Base-by-base conservation (phyloP, 2,888 invertebrate genomes). In the Pseudococcus jackbeardsleyi region DNA sequence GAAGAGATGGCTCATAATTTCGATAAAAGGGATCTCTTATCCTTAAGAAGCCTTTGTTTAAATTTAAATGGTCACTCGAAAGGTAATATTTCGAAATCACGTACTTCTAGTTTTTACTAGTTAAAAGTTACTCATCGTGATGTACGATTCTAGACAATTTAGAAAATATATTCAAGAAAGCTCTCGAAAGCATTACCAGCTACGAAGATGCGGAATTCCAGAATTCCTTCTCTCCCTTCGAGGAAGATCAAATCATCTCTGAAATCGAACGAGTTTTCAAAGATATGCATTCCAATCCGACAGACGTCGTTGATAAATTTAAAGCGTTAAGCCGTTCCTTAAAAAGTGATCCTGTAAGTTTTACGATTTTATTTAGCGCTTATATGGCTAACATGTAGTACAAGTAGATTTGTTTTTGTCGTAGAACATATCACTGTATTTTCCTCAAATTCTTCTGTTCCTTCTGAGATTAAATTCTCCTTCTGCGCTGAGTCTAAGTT, bases 181-280 rank as follows among this genome's bases (percentile, higher is more conserved):
- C 26, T n/a, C n/a, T 87, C 0, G 33, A 54, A 33, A 54, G 54
- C 39, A 8, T 79, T 7, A 26, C 48, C 6, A 50, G 82, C 0
- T 87, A 50, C 77, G 79, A 87, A 19, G 87, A 87, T 26, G 87
- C 77, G 2, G 79, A 87, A 82, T 87, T 87, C 19, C 87, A 87
- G 33, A 87, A 72, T 79, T 87, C 87, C 0, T 87, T 87, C 33
- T 87, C 87, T 5, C 87, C 87, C n/a, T 87, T 48, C 50, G 87
- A 87, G 54, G 87, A 87, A 54, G 17, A 87, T 50, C 77, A 79
- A 19, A 87, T 79, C 12, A 39, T 2, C 15, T 8, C 17, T 8
- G 22, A 48, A 50, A 54, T 79, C 46, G 79, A 54, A 50, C 26
- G 33, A 7, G 19, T 79, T 39, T 19, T 87, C 8, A 48, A 39